Base-by-base conservation (phyloP, 2,113 vertebrate species). In the Anolis sagrei region DNA sequence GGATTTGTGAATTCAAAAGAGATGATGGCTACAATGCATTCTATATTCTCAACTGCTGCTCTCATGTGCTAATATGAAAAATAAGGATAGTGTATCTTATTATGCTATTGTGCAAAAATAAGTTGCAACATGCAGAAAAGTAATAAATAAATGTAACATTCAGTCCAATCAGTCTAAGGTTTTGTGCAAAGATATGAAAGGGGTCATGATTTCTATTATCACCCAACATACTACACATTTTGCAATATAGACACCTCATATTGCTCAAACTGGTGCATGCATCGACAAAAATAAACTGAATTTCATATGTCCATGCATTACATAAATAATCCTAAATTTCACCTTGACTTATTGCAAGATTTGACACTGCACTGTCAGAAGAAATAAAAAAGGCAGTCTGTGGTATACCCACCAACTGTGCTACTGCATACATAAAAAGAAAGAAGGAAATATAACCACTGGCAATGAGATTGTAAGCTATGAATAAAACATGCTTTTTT, bases 1-100 rank as follows among this genome's bases (percentile, higher is more conserved):
- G 34, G 36, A 62, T 79, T 32, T 62, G 69, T 82, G 32, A 81
- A 82, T 51, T 54, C 44, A 81, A 76, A 69, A 81, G n/a, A 2
- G 23, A 58, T 58, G 25, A 21, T 19, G 25, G 61, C 5, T 74
- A 82, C 62, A 32, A 72, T 32, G 21, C 3, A 78, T 54, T 58
- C 29, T 58, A 1, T 23, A 62, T 79, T 32, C 34, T 73, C 76
- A 61, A 34, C 1, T 72, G 36, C 13, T 70, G 23, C 9, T 64
- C 34, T 58, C 25, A 70, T 29, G 14, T 54, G 73, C 73, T 58
- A 39, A 68, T 68, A 11, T 7, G 76, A 44, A 82, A 86, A 39
- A 76, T 54, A 86, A 76, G 29, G 9, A 4, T 6, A 21, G 25
- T 19, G 58, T 39, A 36, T 29, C 29, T 11, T 49, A 13, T 48